A percentile compares a stretch with the other conserved stretches of the same genome.
phyloP scores from a whole-genome alignment of 2,888 invertebrate genomes.

The Yponomeuta malinellus region DNA sequence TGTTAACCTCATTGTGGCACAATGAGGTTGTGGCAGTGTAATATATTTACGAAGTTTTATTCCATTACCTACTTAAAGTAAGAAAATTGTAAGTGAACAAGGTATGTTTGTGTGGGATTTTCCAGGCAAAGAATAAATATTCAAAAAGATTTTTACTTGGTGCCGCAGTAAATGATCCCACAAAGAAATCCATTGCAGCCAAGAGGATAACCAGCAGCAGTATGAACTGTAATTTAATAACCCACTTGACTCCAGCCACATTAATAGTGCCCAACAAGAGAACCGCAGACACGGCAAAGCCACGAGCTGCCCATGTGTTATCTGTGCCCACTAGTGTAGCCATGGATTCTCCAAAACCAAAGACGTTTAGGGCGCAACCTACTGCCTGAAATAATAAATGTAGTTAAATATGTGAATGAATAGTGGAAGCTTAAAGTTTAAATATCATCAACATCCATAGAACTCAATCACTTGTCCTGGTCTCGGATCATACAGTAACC shows the following conservation, averaged over 20 bases:
- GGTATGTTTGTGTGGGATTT: no score
- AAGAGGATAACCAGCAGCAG: constrained; percentile 89
- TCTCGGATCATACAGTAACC: background rate
- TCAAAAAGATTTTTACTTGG: constrained; percentile 70
- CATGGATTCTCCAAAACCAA: constrained; percentile 98
- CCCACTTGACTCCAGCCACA: constrained; percentile 98
- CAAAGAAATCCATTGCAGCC: constrained; percentile 94
- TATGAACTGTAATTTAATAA: constrained; percentile 94
- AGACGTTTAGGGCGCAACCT: constrained; percentile 95
- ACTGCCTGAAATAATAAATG: constrained; percentile 81
- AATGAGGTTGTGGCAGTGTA: no score
- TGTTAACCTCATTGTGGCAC: no score
- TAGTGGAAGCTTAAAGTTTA: background rate
- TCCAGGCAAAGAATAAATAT: background rate
- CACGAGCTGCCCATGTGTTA: constrained; percentile 87
- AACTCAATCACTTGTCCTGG: background rate
- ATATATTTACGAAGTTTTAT: constrained; percentile 1
- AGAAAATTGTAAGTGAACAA: no score
- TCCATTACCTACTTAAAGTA: no score
- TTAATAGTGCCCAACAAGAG: constrained; percentile 92
- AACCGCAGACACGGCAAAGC: constrained; percentile 92
- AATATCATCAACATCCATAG: background rate
- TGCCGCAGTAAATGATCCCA: constrained; percentile 90
- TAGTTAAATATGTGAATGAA: no score
- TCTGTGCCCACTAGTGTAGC: constrained; percentile 86